These are phyloP conservation scores for Acanthochromis polyacanthus DNA, from an alignment of 2,113 vertebrate species.

Conservation along the genomic window DNA sequence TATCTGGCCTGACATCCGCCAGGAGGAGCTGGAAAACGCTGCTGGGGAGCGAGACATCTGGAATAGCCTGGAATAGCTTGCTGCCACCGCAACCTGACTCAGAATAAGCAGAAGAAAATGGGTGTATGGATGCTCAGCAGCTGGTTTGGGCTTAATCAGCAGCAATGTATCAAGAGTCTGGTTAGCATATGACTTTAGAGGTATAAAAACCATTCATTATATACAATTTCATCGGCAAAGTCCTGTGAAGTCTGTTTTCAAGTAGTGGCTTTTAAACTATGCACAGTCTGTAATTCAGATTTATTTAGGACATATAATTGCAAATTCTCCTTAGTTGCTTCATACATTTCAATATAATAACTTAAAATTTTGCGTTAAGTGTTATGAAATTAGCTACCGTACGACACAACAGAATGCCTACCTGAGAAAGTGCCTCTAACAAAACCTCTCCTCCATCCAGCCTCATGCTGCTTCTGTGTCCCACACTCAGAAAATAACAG, in stretches of 20 bases:
- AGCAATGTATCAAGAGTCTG: not conserved
- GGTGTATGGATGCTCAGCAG: not conserved
- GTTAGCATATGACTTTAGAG: not conserved
- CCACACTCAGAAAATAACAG: slow-evolving; percentile 22
- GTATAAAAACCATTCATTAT: not conserved
- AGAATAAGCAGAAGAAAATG: no score
- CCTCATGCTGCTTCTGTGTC: slow-evolving; percentile 23
- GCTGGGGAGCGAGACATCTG: no score
- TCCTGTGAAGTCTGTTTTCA: not conserved
- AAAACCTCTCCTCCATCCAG: not conserved
- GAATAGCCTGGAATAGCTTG: no score
- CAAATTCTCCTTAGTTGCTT: no score
- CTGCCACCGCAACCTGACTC: no score
- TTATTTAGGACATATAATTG: no score
- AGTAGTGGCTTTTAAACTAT: no score
- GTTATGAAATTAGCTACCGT: not conserved
- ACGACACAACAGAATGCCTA: not conserved
- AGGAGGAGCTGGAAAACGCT: no score
- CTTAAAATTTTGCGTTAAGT: not conserved
- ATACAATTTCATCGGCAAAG: not conserved
- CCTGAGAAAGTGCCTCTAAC: not conserved
- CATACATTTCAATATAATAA: no score
- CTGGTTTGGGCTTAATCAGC: not conserved
- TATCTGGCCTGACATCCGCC: no score
- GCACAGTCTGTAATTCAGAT: no score